Conservation (phyloP, 2,888 invertebrate species). For the Sesia bembeciformis region DNA sequence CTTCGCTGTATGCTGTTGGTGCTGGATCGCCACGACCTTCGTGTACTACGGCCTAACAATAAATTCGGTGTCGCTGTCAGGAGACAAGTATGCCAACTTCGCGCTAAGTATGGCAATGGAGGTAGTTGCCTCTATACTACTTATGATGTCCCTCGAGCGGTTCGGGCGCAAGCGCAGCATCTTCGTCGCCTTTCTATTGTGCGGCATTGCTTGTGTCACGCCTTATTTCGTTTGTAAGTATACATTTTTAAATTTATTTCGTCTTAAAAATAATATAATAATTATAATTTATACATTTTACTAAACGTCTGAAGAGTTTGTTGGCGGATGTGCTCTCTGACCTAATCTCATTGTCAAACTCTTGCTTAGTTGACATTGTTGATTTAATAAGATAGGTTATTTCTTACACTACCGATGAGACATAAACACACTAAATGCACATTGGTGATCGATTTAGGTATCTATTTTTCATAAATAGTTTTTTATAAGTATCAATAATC, state of each 20-base stretch:
- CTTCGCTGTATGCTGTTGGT: conserved; percentile 51
- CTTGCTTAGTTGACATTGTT: too few relatives aligned
- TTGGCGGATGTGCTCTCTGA: too few relatives aligned
- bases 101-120: conserved; percentile 65
- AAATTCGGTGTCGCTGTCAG: conserved; percentile 81
- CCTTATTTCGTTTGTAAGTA: conserved; percentile 48
- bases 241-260: neutral
- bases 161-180: conserved; percentile 53
- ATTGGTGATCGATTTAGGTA: too few relatives aligned
- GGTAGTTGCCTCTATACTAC: conserved; percentile 54
- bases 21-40: conserved; percentile 84
- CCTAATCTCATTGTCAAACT: too few relatives aligned
- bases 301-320: too few relatives aligned
- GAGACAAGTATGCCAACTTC: conserved; percentile 85
- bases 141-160: conserved; percentile 60
- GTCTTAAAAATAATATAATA: neutral
- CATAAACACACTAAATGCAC: too few relatives aligned
- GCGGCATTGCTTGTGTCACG: conserved; percentile 46
- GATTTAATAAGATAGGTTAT: too few relatives aligned
- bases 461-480: too few relatives aligned
- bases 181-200: conserved; percentile 42
- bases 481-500: too few relatives aligned
- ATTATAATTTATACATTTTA: neutral
- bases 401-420: too few relatives aligned
- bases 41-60: conserved; percentile 87